Percentiles rank a stretch among this genome's conserved stretches.
Evolutionary conservation across 2,113 vertebrate species (phyloP).

Genomic region (Alligator sinensis): DNA sequence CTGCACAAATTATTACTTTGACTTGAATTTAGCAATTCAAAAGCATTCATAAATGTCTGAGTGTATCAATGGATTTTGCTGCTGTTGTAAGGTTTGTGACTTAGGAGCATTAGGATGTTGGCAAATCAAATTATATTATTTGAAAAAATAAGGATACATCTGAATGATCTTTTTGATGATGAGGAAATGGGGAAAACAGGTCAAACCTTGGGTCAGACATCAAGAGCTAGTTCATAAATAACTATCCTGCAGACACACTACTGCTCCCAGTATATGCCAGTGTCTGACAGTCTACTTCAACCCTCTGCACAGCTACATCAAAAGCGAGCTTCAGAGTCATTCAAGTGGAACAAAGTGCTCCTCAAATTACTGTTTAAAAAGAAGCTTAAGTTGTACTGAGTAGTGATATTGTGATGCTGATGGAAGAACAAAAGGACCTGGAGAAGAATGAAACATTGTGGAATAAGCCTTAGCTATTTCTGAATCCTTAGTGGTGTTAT

Average conservation of each 20-base stretch:
- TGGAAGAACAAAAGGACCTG: background rate
- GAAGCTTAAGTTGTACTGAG: background rate
- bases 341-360: background rate
- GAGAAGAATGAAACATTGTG: background rate
- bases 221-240: background rate
- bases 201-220: background rate
- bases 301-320: accelerated
- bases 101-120: background rate
- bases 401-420: background rate
- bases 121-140: background rate
- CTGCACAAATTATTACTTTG: background rate
- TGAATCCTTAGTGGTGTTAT: background rate
- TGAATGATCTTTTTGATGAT: background rate
- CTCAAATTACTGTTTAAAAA: background rate
- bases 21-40: background rate
- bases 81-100: background rate
- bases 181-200: background rate
- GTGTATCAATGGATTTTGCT: background rate
- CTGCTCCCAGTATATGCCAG: background rate
- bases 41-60: background rate
- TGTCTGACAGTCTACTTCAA: background rate
- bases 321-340: background rate
- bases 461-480: background rate
- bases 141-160: background rate
- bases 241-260: background rate